Conservation (phyloP, 2,113 vertebrate species). For the Nothobranchius kuhntae region DNA sequence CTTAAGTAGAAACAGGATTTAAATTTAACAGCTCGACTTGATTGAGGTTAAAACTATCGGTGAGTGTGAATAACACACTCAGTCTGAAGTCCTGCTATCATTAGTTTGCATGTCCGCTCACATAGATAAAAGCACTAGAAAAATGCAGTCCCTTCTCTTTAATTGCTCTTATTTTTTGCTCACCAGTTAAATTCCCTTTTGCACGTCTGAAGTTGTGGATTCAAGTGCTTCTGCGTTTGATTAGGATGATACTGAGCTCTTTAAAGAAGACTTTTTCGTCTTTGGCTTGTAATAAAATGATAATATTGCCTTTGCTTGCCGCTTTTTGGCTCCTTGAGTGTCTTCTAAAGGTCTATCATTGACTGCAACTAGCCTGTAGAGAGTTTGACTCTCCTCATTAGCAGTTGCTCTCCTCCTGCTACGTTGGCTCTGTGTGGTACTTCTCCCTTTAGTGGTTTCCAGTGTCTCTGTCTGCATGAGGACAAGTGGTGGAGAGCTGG, state of each 20-base stretch:
- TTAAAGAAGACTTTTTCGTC: conserved; percentile 12
- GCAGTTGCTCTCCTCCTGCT: conserved; percentile 58
- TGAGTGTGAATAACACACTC: conserved; percentile 3
- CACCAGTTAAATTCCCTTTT: not conserved
- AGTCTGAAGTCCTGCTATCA: conserved; percentile 11
- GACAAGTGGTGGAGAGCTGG: conserved; percentile 36
- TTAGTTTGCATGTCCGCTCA: not conserved
- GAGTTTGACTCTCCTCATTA: conserved; percentile 63
- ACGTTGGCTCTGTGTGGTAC: conserved; percentile 46
- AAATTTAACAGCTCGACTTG: conserved; percentile 12
- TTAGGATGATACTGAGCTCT: not conserved
- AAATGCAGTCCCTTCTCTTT: conserved; percentile 18
- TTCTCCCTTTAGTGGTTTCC: conserved; percentile 61
- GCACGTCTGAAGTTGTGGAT: conserved; percentile 10
- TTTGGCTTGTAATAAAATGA: conserved; percentile 36
- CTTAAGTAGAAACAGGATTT: conserved; percentile 12
- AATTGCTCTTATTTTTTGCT: conserved; percentile 14
- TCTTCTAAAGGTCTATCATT: conserved; percentile 48
- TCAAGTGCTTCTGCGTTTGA: conserved; percentile 29
- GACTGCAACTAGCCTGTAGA: conserved; percentile 53
- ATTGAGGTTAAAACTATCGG: conserved; percentile 14
- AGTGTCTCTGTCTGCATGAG: conserved; percentile 52
- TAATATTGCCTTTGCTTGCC: conserved; percentile 28
- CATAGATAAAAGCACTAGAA: conserved; percentile 2
- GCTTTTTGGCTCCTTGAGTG: conserved; percentile 38